Conservation (phyloP, 2,113 vertebrate species). For the Procavia capensis region DNA sequence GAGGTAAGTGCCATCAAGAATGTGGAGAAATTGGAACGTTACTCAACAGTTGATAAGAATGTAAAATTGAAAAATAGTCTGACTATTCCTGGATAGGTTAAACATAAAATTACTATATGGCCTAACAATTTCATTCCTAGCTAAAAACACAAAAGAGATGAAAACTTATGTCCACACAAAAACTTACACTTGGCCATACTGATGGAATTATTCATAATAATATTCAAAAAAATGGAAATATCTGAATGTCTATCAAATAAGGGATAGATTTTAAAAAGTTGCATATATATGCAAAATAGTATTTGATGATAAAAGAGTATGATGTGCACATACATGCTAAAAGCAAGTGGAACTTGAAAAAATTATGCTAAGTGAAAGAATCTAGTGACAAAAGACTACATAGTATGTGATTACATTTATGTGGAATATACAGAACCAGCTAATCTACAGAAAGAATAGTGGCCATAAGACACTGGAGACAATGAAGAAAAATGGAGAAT, state of each 20-base stretch:
- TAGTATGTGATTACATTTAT: not conserved
- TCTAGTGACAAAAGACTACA: not conserved
- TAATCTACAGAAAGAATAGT: not conserved
- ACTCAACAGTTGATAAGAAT: not conserved
- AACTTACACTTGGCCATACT: not conserved
- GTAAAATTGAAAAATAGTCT: not conserved
- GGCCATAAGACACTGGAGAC: rapidly evolving
- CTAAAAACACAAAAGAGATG: not conserved
- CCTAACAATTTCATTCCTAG: not conserved
- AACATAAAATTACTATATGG: not conserved
- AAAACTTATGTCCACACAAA: not conserved
- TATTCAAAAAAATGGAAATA: not conserved
- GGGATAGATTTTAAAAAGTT: not conserved
- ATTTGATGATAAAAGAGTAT: slow-evolving; percentile 18
- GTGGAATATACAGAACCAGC: not conserved
- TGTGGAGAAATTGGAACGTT: not conserved
- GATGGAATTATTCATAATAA: not conserved
- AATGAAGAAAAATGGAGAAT: not conserved
- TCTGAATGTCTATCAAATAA: not conserved
- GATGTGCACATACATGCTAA: not conserved
- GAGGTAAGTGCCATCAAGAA: not conserved
- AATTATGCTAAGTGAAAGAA: not conserved
- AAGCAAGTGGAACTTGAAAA: not conserved
- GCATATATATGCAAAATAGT: not conserved
- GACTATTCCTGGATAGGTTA: not conserved